phyloP scores from a whole-genome alignment of 2,888 invertebrate species.

The Lymantria monacha region DNA sequence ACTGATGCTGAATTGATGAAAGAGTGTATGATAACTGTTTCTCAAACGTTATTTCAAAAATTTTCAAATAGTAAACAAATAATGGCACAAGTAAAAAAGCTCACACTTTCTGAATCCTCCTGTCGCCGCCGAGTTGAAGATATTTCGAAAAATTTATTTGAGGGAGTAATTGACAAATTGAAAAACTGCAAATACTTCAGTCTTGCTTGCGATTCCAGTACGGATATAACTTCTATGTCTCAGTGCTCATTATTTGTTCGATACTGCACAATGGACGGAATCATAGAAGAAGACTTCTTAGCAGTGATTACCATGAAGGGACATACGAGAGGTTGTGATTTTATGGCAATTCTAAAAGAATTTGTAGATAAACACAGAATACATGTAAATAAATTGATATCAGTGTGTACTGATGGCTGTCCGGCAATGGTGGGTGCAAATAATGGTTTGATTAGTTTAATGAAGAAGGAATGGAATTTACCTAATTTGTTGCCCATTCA shows the following conservation, averaged over 20 bases:
- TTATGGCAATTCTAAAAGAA: not conserved
- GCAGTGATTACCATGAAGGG: not conserved
- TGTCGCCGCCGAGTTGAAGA: constrained; percentile 1
- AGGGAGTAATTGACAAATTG: not conserved
- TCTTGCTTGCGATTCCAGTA: not conserved
- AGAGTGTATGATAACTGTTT: not conserved
- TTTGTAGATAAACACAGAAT: not conserved
- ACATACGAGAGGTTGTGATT: not conserved
- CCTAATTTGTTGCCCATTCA: constrained; percentile 5
- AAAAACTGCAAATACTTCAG: not conserved
- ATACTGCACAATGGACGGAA: not conserved
- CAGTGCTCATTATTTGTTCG: not conserved
- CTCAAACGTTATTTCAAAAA: not conserved
- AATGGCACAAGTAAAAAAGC: not conserved
- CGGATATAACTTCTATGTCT: not conserved
- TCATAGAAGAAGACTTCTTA: not conserved
- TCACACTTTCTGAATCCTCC: constrained; percentile 1
- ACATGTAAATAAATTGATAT: constrained; percentile 5
- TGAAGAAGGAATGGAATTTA: constrained; percentile 8
- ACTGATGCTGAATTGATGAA: not conserved
- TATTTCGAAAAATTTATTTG: constrained; percentile 1
- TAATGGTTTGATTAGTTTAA: constrained; percentile 11
- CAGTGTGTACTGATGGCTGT: constrained; percentile 14
- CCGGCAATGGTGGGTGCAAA: constrained; percentile 13
- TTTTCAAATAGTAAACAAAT: not conserved